Base-by-base conservation (phyloP, 2,113 vertebrate genomes). In the Cyanoramphus novaezelandiae region DNA sequence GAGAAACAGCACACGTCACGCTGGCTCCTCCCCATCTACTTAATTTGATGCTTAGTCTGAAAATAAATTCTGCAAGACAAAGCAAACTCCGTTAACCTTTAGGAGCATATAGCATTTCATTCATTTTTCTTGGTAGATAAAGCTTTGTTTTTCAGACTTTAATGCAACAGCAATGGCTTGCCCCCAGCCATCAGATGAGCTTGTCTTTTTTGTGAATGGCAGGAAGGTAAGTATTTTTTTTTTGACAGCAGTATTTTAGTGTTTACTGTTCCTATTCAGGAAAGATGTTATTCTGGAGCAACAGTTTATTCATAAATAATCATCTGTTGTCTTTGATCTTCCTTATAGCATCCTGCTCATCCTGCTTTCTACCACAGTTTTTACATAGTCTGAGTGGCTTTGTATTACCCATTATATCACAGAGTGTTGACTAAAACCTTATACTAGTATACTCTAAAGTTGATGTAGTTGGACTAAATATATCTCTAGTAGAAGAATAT, bases 171-270 rank as follows among this genome's bases (percentile, higher is more conserved):
- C 6, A 95, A 97, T 97, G 96, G 41, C 85, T 72, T 94, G 41
- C 7, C 19, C n/a, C n/a, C 52, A 82, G 6, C 35, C 57, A 27
- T 94, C 96, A 49, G 91, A 97, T 75, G 77, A 95, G 18, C 89
- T 98, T 39, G 67, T 97, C 31, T 98, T 98, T 96, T 98, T 95
- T 97, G 97, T 98, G 70, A 97, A 97, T 96, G 97, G 96, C 72
- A 97, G 62, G 83, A 98, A 98, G 97, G 97, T 97, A 96, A 92
- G 94, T 77, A 64, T 88, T 67, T 25, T 14, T 20, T 57, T 82
- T 68, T 41, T 4, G 35, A 33, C 46, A 74, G 18, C 16, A 37
- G 11, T 62, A 31, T 13, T 72, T 63, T 27, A 62, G 14, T 41
- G 8, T 72, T 85, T 82, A 5, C 18, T 46, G 4, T 67, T 83